Evolutionary conservation across 2,113 vertebrate genomes (phyloP).

Genomic region (Oenanthe melanoleuca): DNA sequence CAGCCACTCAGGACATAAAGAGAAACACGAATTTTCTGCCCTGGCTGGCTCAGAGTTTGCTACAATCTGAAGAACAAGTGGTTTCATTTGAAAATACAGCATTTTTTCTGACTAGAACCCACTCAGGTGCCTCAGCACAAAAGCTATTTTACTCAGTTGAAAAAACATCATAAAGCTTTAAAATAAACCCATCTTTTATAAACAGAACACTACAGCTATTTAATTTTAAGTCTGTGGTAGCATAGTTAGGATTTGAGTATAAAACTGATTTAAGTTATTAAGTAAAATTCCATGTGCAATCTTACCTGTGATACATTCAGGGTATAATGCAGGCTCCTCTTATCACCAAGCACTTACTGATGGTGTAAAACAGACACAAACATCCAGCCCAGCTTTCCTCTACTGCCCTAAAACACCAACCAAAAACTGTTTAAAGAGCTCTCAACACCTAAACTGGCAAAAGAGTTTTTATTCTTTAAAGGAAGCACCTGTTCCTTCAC

Average conservation of each 20-base stretch:
- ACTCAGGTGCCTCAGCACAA: not conserved
- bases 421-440: not conserved
- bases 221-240: not conserved
- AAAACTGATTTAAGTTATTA: not conserved
- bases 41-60: fast-evolving
- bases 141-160: not conserved
- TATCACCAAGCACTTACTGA: too few species aligned
- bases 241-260: not conserved
- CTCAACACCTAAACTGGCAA: not conserved
- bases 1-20: not conserved
- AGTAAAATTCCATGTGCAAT: not conserved
- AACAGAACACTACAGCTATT: not conserved
- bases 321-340: fast-evolving
- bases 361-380: not conserved
- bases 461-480: not conserved
- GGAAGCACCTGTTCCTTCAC: not conserved
- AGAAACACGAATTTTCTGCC: not conserved
- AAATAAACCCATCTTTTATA: not conserved
- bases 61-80: not conserved
- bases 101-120: not conserved
- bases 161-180: not conserved
- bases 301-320: not conserved
- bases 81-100: not conserved
- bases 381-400: fast-evolving
- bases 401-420: not conserved